Conservation (phyloP, 2,113 vertebrate genomes). For the Pygoscelis adeliae region DNA sequence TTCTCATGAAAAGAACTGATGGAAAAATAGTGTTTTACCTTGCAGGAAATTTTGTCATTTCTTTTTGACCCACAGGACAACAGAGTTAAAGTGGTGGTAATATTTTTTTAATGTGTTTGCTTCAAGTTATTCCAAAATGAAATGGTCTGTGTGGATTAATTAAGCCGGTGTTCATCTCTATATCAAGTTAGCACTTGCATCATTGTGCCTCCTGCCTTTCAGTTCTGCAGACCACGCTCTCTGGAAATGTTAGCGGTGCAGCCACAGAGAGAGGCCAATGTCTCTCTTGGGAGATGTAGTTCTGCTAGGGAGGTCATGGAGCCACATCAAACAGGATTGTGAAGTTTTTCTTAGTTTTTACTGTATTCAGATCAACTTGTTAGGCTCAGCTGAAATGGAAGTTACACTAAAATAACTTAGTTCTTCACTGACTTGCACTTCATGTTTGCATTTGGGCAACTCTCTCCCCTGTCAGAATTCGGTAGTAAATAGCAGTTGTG, state of each 20-base stretch:
- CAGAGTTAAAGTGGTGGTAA: background rate
- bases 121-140: background rate
- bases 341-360: background rate
- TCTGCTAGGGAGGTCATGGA: background rate
- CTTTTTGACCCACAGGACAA: background rate
- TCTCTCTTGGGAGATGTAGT: background rate
- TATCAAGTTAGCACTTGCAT: background rate
- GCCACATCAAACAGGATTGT: background rate
- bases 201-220: background rate
- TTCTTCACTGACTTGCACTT: background rate
- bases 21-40: background rate
- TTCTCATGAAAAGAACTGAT: background rate
- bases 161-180: background rate
- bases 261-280: background rate
- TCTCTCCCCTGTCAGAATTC: background rate
- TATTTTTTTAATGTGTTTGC: background rate
- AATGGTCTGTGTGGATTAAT: background rate
- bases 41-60: background rate
- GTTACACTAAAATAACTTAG: background rate
- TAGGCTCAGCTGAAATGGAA: background rate
- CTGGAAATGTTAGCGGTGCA: background rate
- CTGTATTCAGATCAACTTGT: background rate
- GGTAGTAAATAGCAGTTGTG: background rate
- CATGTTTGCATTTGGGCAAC: background rate
- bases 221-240: background rate